Evolutionary conservation across 2,888 invertebrate genomes (phyloP).

Genomic region (Timema podura): DNA sequence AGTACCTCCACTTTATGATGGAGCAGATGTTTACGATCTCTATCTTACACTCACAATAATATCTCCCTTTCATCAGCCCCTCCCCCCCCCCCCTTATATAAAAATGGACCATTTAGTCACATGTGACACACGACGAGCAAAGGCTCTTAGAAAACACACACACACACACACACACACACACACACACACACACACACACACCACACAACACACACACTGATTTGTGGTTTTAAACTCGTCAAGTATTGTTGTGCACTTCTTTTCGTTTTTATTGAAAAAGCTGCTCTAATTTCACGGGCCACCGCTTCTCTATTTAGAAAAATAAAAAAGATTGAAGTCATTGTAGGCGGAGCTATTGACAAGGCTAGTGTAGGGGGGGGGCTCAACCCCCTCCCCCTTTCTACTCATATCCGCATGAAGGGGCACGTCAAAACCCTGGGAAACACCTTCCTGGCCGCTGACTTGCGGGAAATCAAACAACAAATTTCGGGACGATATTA

Average conservation of each 20-base stretch:
- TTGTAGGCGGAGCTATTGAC: too few species aligned
- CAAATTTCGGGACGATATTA: background rate
- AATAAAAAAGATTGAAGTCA: too few species aligned
- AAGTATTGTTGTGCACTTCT: background rate
- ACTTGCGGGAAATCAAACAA: too few species aligned
- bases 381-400: slow-evolving; percentile 12
- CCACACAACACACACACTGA: slow-evolving; percentile 22
- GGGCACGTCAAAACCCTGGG: background rate
- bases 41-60: too few species aligned
- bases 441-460: background rate
- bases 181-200: too few species aligned
- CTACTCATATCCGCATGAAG: background rate
- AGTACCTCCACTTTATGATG: background rate
- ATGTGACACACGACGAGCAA: slow-evolving; percentile 23
- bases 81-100: background rate
- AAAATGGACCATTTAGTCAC: slow-evolving; percentile 22
- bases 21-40: slow-evolving; percentile 5
- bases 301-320: slow-evolving; percentile 18
- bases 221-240: slow-evolving; percentile 29
- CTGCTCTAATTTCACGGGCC: slow-evolving; percentile 23
- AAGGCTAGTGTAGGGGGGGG: background rate
- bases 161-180: background rate
- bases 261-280: background rate
- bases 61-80: background rate
- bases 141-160: background rate